Base-by-base conservation (phyloP, 2,888 invertebrate genomes). In the Cantharis flavilabris region DNA sequence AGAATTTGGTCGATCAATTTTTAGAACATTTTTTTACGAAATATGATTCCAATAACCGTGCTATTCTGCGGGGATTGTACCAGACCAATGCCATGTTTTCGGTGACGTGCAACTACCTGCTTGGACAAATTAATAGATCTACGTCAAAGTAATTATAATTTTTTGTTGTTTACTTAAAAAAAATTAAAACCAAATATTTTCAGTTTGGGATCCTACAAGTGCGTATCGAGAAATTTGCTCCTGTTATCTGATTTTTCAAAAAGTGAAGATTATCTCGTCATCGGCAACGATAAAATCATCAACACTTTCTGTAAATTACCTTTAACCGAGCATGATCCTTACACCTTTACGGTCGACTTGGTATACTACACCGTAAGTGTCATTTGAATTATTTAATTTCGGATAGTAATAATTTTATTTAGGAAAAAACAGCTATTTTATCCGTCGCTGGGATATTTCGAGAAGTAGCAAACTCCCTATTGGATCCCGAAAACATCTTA, bases 321-420 rank as follows among this genome's bases (percentile, higher is more conserved):
- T 0, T 85, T 86, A 4, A 90, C 93, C 0, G 89, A 90, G 78
- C 95, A 95, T 86, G 93, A 94, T 84, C 91, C 91, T 0, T 89
- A 88, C 69, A 92, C 93, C 0, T 93, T 95, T 82, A 89, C 90
- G 9, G 91, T 94, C 0, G 95, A 95, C 84, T 90, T 94, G n/a
- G 86, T 92, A 62, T 87, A 89, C 79, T 90, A 91, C 81, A 89
- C 89, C 30, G 94, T 94, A 86, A 4, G 33, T 33, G 13, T 11
- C 33, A 13, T 13, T 33, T 33, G 3, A 33, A 73, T 14, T 4
- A 16, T 11, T 11, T 49, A 69, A 77, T 63, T 65, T 62, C 62
- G 71, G 62, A 76, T 76, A 69, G 23, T 62, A 70, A 73, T 30
- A 30, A 30, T 30, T 11, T 69, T 78, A 84, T 85, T 72, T 82